A percentile compares a stretch with the other conserved stretches of the same genome.
Conservation (phyloP, 1,140 invertebrate genomes). For the Pogonomyrmex barbatus region DNA sequence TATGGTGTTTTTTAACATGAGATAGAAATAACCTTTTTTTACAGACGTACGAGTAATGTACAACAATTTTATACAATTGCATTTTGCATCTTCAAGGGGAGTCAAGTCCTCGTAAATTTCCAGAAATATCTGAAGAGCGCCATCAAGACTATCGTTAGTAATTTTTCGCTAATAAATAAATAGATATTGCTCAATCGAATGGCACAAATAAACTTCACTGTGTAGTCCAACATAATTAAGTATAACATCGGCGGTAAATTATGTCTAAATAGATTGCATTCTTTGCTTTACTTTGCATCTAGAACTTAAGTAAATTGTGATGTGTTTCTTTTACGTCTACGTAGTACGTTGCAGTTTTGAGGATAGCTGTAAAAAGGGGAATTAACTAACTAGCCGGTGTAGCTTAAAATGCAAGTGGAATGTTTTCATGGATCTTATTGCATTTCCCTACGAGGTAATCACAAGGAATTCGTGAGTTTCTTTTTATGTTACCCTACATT, state of each 20-base stretch:
- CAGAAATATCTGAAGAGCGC: constrained; percentile 16
- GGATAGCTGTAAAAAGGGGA: constrained; percentile 64
- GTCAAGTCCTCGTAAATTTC: constrained; percentile 18
- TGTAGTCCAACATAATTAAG: constrained; percentile 62
- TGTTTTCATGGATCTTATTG: constrained; percentile 70
- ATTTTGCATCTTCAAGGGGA: constrained; percentile 17
- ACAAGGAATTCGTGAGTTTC: constrained; percentile 69
- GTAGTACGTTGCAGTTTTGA: constrained; percentile 32
- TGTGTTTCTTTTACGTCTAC: constrained; percentile 50
- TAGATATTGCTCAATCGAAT: constrained; percentile 57
- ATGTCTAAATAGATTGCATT: constrained; percentile 35
- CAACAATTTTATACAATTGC: constrained; percentile 73
- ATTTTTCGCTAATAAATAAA: constrained; percentile 71
- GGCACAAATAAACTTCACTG: constrained; percentile 62
- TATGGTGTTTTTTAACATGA: constrained; percentile 72
- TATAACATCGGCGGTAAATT: constrained; percentile 57
- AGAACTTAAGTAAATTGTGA: constrained; percentile 55
- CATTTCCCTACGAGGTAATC: constrained; percentile 68
- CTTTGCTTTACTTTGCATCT: constrained; percentile 13
- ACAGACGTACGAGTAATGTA: constrained; percentile 77
- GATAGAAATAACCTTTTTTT: constrained; percentile 79
- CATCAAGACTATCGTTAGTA: constrained; percentile 1
- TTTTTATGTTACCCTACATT: constrained; percentile 65
- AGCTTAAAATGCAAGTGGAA: constrained; percentile 80
- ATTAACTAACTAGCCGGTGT: constrained; percentile 46